Conservation (phyloP, 2,888 invertebrate genomes). For the Andrena praecox region DNA sequence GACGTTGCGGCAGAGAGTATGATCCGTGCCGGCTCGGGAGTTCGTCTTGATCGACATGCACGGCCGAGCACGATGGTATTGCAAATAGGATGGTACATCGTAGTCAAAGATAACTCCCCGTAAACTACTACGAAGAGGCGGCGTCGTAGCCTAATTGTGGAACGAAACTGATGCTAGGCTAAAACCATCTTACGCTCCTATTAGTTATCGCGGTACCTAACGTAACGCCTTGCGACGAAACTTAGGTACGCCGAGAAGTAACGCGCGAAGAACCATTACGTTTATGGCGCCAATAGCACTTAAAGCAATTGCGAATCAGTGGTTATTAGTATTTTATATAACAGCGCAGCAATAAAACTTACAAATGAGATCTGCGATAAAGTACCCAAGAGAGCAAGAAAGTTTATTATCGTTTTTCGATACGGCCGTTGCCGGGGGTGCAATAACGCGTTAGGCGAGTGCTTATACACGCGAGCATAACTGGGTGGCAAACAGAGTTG, state of each 20-base stretch:
- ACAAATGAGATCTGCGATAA: too few relatives aligned
- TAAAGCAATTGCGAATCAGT: not conserved
- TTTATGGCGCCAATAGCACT: not conserved
- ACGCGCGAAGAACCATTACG: not conserved
- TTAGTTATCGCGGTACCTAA: not conserved
- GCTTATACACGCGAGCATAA: not conserved
- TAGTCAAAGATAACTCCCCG: constrained; percentile 46
- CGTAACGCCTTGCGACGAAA: not conserved
- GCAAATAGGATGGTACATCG: constrained; percentile 49
- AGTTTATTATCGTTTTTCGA: not conserved
- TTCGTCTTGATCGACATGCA: constrained; percentile 35
- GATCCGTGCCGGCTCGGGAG: not conserved
- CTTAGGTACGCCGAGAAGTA: too few relatives aligned
- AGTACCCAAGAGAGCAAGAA: not conserved
- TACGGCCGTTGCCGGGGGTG: not conserved
- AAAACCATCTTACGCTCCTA: not conserved
- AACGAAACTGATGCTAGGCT: constrained; percentile 7
- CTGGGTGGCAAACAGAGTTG: not conserved
- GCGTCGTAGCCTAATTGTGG: constrained; percentile 21
- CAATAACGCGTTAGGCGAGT: not conserved
- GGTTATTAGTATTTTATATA: too few relatives aligned
- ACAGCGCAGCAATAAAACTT: too few relatives aligned
- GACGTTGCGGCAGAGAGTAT: not conserved
- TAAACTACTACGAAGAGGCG: constrained; percentile 28
- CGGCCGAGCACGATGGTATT: constrained; percentile 53